These are phyloP conservation scores for Fratercula arctica DNA, from an alignment of 2,797 vertebrate genomes.

Conservation along the genomic window DNA sequence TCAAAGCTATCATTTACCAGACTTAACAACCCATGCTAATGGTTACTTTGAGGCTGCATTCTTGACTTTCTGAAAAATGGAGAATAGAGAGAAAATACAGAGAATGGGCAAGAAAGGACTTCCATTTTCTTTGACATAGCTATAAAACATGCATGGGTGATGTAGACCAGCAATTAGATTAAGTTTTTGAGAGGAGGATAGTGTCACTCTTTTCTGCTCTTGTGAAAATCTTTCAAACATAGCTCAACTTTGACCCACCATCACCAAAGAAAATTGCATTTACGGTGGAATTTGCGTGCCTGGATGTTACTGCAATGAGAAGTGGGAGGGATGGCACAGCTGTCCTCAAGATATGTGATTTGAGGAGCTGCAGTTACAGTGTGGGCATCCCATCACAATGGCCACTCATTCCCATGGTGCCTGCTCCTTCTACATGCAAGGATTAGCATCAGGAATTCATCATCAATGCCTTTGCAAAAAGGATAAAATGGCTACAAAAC, in stretches of 20 bases:
- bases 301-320: not conserved
- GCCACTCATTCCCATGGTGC: accelerated
- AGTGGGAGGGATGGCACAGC: not conserved
- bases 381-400: not conserved
- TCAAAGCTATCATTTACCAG: not conserved
- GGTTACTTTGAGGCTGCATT: not conserved
- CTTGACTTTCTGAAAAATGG: not conserved
- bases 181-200: not conserved
- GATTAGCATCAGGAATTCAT: not conserved
- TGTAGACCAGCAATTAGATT: not conserved
- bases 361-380: not conserved
- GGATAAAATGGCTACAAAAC: not conserved
- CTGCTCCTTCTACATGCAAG: not conserved
- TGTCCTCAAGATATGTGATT: not conserved
- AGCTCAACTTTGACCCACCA: not conserved
- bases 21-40: not conserved
- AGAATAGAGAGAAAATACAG: not conserved
- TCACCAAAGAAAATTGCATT: not conserved
- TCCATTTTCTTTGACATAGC: not conserved
- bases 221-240: not conserved
- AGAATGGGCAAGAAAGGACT: not conserved
- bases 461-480: not conserved
- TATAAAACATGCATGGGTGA: not conserved
- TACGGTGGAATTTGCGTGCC: no score
- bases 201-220: not conserved